Base-by-base conservation (phyloP, 2,113 vertebrate species). In the Atrichornis clamosus region DNA sequence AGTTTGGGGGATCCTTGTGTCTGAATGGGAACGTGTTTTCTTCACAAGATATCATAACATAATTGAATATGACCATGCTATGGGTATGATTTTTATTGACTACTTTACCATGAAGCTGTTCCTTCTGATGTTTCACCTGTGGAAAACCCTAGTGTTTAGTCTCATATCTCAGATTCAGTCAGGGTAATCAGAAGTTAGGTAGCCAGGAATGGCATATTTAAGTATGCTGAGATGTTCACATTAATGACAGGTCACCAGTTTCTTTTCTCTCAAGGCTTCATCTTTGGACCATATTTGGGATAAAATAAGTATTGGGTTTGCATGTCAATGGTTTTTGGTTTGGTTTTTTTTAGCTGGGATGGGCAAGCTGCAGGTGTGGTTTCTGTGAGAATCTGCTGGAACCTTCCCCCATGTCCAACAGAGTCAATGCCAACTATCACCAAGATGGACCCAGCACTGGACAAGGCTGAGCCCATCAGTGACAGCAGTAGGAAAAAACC, bases 401-500 rank as follows among this genome's bases (percentile, higher is more conserved):
- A 50, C 17, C 22, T 41, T 33, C 28, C 28, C 28, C 35, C 18
- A 14, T 62, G 10, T 41, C 35, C 8, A 10, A 50, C 14, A 21
- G 46, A 33, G 46, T 17, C 13, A 33, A 52, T 41, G 23, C 46
- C 22, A 63, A 22, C 13, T 8, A 8, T 5, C 28, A 62, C 22
- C 74, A 50, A 62, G 46, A 41, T 32, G 7, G 17, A 77, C 6
- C 30, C 18, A 49, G 6, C 11, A 15, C 16, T 68, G 78, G 15
- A 5, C 19, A 50, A 50, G 27, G 16, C 15, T 73, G 10, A 79
- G 5, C 3, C n/a, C 32, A 33, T 33, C 52, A 91, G n/a, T 18
- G 19, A 17, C 3, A 28, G 23, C 12, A 23, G 35, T 5, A 44
- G 35, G 13, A 9, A 62, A 68, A 53, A 41, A 68, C 0, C 0